phyloP scores from a whole-genome alignment of 92 coral and sea anemone genomes.

The Chrysogorgia sp. region DNA sequence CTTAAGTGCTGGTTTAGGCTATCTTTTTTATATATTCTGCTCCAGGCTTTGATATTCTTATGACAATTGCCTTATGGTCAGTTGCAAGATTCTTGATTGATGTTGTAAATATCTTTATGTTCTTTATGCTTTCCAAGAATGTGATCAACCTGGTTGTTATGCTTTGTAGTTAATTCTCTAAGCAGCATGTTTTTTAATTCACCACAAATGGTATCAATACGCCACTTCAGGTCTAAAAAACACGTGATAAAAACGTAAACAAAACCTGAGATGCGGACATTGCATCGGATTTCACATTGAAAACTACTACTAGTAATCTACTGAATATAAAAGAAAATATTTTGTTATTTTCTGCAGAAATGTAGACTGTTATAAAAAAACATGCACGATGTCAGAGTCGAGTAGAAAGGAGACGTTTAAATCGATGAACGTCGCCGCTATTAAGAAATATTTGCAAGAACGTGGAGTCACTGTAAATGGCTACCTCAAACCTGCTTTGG shows the following conservation, averaged over 20 bases:
- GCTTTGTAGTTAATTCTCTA: slow-evolving; percentile 17
- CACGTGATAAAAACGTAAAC: no score
- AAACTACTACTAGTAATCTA: neutral
- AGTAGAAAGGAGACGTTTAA: neutral
- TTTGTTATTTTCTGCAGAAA: neutral
- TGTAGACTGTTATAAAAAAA: neutral
- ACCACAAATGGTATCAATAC: slow-evolving; percentile 21
- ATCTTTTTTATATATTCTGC: neutral
- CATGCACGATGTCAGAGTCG: slow-evolving; percentile 3
- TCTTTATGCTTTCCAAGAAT: slow-evolving; percentile 9
- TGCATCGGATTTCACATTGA: slow-evolving; percentile 4
- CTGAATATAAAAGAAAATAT: neutral
- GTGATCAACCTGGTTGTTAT: slow-evolving; percentile 24
- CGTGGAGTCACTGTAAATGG: slow-evolving; percentile 46
- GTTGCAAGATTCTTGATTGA: slow-evolving; percentile 21
- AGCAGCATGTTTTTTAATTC: slow-evolving; percentile 3
- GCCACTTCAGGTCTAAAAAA: no score
- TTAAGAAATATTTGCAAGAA: slow-evolving; percentile 30
- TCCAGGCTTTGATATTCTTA: slow-evolving; percentile 24
- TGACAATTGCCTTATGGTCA: slow-evolving; percentile 27
- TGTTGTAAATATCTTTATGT: slow-evolving; percentile 12
- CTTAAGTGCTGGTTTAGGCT: neutral
- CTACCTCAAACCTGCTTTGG: slow-evolving; percentile 37
- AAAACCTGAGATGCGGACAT: no score
- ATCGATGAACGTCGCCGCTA: neutral